A percentile compares a stretch with the other conserved stretches of the same genome.
phyloP scores from a whole-genome alignment of 2,888 invertebrate genomes.

The Hemicrepidius hirtus region DNA sequence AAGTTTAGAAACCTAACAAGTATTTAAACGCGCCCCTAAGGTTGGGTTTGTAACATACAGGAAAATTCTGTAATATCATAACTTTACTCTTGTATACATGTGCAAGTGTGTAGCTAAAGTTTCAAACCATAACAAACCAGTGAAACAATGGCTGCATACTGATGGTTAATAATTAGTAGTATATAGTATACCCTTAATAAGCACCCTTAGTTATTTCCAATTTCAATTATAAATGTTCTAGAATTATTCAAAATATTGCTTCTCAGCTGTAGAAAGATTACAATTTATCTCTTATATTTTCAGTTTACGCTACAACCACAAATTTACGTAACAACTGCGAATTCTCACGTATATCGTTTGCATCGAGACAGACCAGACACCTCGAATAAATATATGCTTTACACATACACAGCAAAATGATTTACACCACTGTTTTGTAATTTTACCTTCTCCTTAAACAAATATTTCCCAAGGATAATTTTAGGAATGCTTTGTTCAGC shows the following conservation, averaged over 20 bases:
- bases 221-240: no score
- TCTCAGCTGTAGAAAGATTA: slow-evolving; percentile 27
- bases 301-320: slow-evolving; percentile 47
- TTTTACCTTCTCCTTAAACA: slow-evolving; percentile 41
- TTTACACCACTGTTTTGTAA: slow-evolving; percentile 41
- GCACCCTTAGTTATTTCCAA: no score
- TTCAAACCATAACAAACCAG: slow-evolving; percentile 28
- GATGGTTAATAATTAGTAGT: slow-evolving; percentile 11
- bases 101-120: slow-evolving; percentile 30
- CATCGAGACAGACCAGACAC: slow-evolving; percentile 61
- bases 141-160: slow-evolving; percentile 19
- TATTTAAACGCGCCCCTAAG: not conserved
- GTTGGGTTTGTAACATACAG: slow-evolving; percentile 16
- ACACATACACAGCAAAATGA: slow-evolving; percentile 44
- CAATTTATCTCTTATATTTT: slow-evolving; percentile 43
- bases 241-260: no score
- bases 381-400: slow-evolving; percentile 50
- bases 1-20: slow-evolving; percentile 11
- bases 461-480: slow-evolving; percentile 29
- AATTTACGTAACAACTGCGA: slow-evolving; percentile 50
- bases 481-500: slow-evolving; percentile 9
- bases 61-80: slow-evolving; percentile 25
- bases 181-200: not conserved
- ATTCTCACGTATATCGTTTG: slow-evolving; percentile 67
- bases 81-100: slow-evolving; percentile 34